Evolutionary conservation across 1,140 invertebrate genomes (phyloP), one percentile per base, ranked within the genome.

Genomic region (Camponotus pennsylvanicus): DNA sequence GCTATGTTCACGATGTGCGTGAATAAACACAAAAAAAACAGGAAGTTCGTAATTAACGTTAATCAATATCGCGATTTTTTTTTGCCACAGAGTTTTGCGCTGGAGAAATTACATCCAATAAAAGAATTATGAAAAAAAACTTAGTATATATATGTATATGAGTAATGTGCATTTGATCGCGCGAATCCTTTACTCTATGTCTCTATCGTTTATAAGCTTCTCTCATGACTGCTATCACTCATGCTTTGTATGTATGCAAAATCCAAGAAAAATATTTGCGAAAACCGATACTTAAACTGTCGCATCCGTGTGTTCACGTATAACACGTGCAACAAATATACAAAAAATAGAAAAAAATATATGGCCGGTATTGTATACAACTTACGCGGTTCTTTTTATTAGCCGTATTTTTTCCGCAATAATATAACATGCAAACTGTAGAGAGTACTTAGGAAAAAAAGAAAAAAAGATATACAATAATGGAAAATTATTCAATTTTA

Each of bases 241-340:
- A 59, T 59, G 78, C 73, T 82, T 82, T 61, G 79, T 55, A 18
- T 61, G 52, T 42, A 83, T 45, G 79, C 45, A 45, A 63, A 83
- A 61, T 73, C 79, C 40, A 37, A 49, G 9, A 55, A 73, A 61
- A 83, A 83, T 83, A 61, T 4, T 21, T 34, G 40, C 52, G 55
- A 40, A 73, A 83, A 11, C 40, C 67, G 67, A 55, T 73, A 83
- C 73, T 83, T 83, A 83, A 83, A 83, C 55, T 83, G 45, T 27
- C 32, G 55, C 45, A 40, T 69, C 67, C 3, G 49, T 52, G 55
- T 70, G 77, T 79, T 69, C 45, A 45, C 66, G 42, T 27, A 71
- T 15, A 71, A 71, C 78, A 21, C 52, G 37, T 27, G 40, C 8
- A 52, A 52, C 40, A 37, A 52, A 27, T 27, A 27, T 27, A 27